These are phyloP conservation scores for Phataginus tricuspis DNA, from an alignment of 2,797 vertebrate species.

Conservation along the genomic window DNA sequence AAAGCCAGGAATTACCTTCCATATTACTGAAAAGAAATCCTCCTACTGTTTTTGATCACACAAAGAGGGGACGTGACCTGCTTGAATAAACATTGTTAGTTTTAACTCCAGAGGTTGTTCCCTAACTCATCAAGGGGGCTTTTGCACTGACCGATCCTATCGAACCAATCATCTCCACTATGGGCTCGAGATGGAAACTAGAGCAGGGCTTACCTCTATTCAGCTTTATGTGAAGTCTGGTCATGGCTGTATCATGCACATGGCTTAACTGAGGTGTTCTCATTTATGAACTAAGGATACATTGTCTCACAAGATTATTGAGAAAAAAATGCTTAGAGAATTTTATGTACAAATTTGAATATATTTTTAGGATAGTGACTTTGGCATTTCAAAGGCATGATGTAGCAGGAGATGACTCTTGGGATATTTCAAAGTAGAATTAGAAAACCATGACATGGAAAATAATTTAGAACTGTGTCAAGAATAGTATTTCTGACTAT, in stretches of 20 bases:
- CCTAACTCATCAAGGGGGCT: neutral
- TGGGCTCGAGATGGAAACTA: neutral
- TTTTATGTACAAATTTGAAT: neutral
- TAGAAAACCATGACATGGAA: neutral
- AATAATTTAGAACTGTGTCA: neutral
- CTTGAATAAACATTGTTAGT: neutral
- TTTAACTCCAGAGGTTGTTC: neutral
- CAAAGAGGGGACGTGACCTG: neutral
- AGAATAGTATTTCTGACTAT: neutral
- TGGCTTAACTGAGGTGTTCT: neutral
- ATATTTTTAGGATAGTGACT: neutral
- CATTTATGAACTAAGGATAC: neutral
- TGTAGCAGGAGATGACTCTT: neutral
- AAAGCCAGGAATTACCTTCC: neutral
- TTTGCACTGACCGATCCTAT: neutral
- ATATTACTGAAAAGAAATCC: neutral
- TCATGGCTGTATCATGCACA: fast-evolving
- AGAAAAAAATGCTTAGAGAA: neutral
- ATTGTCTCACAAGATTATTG: neutral
- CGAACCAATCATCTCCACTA: fast-evolving
- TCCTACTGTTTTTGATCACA: neutral
- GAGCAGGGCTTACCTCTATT: fast-evolving
- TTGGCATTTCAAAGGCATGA: slow-evolving; percentile 14
- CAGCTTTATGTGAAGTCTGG: neutral
- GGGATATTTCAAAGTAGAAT: neutral